These are phyloP conservation scores for Armadillidium nasatum DNA, from an alignment of 1,140 invertebrate species.

Conservation along the genomic window DNA sequence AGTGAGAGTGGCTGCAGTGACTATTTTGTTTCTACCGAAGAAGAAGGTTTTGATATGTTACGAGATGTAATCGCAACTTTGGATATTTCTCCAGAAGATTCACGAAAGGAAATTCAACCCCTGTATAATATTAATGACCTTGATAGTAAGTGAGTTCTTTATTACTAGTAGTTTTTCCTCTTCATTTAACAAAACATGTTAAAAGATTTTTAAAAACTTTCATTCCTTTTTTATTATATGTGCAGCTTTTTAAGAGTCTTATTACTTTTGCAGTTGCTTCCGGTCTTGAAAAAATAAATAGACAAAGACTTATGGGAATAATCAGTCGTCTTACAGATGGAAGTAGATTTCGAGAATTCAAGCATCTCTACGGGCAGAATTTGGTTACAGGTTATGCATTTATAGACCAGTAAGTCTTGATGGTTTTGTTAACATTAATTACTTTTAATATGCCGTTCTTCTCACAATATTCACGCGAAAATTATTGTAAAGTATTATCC, in stretches of 20 bases:
- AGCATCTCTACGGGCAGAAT: conserved; percentile 46
- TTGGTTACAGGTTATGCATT: conserved; percentile 47
- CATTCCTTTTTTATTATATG: no score
- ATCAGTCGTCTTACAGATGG: conserved; percentile 47
- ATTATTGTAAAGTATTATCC: not conserved
- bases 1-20: conserved; percentile 53
- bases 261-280: conserved; percentile 31
- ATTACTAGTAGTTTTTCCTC: not conserved
- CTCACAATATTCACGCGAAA: not conserved
- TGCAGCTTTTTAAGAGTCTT: conserved; percentile 8
- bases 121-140: conserved; percentile 14
- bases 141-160: conserved; percentile 18
- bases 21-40: conserved; percentile 52
- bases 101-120: conserved; percentile 16
- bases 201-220: no score
- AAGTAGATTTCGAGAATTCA: conserved; percentile 48
- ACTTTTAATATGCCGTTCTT: not conserved
- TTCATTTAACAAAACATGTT: not conserved
- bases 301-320: conserved; percentile 37
- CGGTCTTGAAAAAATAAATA: conserved; percentile 31
- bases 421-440: not conserved
- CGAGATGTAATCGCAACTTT: conserved; percentile 50
- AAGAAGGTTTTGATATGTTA: conserved; percentile 50
- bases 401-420: conserved; percentile 41
- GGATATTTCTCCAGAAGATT: conserved; percentile 41